These are phyloP conservation scores for Halcyon badia DNA, from an alignment of 2,797 vertebrate species.

Conservation along the genomic window DNA sequence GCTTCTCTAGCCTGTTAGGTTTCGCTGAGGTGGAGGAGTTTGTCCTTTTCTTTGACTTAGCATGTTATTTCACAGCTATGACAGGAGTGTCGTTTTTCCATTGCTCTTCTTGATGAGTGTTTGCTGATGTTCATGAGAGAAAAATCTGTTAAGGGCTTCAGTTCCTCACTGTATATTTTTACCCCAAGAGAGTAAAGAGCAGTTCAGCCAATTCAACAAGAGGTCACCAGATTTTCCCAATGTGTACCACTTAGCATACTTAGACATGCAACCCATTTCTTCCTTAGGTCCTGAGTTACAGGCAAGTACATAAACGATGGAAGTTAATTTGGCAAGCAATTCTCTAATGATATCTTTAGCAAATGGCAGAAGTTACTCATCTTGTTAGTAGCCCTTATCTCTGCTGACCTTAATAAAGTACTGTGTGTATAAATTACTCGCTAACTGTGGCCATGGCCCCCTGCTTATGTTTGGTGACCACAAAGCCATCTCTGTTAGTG, in stretches of 20 bases:
- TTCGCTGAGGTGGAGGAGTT: neutral
- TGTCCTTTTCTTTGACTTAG: conserved; percentile 26
- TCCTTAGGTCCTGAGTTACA: neutral
- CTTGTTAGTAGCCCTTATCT: neutral
- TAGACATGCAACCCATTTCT: neutral
- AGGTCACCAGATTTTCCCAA: neutral
- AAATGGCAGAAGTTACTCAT: neutral
- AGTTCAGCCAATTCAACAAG: neutral
- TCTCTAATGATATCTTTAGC: neutral
- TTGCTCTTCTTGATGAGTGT: neutral
- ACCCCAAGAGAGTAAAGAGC: neutral
- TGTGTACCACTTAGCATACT: neutral
- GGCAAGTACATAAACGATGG: neutral
- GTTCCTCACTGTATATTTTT: neutral
- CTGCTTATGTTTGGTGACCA: neutral
- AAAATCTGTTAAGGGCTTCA: neutral
- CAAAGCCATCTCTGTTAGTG: neutral
- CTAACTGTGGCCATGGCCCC: neutral
- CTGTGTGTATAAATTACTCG: neutral
- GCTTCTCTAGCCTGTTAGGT: conserved; percentile 17
- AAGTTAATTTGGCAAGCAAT: neutral
- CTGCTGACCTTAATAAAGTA: neutral
- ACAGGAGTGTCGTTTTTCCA: neutral
- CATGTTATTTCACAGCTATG: neutral
- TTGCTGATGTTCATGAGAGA: neutral